Percentiles rank a stretch among this genome's conserved stretches.
Evolutionary conservation across 1,140 invertebrate genomes (phyloP).

Genomic region (Solenopsis fugax): DNA sequence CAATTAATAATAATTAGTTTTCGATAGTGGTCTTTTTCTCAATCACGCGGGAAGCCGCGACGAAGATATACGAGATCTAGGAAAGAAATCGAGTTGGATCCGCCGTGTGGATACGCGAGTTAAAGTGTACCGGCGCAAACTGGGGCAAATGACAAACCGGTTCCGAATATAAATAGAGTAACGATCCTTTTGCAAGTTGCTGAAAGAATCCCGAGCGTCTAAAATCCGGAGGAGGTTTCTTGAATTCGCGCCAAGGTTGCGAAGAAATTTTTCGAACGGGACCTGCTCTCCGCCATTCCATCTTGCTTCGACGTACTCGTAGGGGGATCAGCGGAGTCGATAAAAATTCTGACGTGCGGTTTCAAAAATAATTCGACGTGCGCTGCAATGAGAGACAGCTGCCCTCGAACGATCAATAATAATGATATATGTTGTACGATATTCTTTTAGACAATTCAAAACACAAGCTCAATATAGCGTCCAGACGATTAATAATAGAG

Average conservation of each 20-base stretch:
- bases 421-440: no score
- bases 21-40: not conserved
- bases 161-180: constrained; percentile 36
- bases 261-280: not conserved
- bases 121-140: constrained; percentile 18
- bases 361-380: not conserved
- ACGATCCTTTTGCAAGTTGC: not conserved
- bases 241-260: not conserved
- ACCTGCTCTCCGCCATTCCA: not conserved
- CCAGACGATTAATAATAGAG: no score
- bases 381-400: not conserved
- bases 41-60: not conserved
- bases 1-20: not conserved
- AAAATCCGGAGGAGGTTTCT: not conserved
- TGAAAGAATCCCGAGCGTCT: not conserved
- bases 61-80: not conserved
- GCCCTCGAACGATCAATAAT: no score
- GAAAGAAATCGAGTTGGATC: constrained; percentile 3
- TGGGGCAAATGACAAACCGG: constrained; percentile 41
- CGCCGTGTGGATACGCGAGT: constrained; percentile 14
- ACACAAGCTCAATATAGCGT: no score
- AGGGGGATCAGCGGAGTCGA: not conserved
- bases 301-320: not conserved
- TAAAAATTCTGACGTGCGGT: constrained; percentile 6
- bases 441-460: no score